These are phyloP conservation scores for Caerostris darwini DNA, from an alignment of 1,140 invertebrate species.

Conservation along the genomic window DNA sequence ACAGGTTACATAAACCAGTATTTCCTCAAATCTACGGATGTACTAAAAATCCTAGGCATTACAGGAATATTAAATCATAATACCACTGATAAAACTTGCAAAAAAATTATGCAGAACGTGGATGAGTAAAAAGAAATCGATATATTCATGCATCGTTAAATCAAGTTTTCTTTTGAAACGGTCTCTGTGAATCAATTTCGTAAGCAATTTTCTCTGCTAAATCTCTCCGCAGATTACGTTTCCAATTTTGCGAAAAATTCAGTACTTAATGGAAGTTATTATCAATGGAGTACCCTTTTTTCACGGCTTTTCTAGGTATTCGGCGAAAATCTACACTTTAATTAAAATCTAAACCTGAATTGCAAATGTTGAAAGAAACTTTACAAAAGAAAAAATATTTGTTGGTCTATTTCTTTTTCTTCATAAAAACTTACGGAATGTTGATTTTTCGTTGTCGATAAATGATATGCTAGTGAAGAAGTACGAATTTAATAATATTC, in stretches of 20 bases:
- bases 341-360: not conserved
- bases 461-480: too few relatives aligned
- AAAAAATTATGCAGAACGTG: not conserved
- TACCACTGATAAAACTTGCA: too few relatives aligned
- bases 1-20: too few relatives aligned
- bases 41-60: too few relatives aligned
- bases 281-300: not conserved
- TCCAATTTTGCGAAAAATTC: not conserved
- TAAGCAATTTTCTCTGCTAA: not conserved
- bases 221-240: slow-evolving; percentile 10
- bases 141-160: slow-evolving; percentile 23
- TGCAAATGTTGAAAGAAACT: not conserved
- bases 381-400: not conserved
- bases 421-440: not conserved
- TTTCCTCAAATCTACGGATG: too few relatives aligned
- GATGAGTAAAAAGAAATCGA: not conserved
- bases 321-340: not conserved
- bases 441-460: not conserved
- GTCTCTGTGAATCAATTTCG: slow-evolving; percentile 4
- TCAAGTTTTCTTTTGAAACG: not conserved
- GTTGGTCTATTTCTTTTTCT: not conserved
- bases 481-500: too few relatives aligned
- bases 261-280: not conserved
- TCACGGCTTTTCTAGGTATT: not conserved
- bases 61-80: too few relatives aligned